Percentiles rank a stretch among this genome's conserved stretches.
phyloP scores from a whole-genome alignment of 2,797 vertebrate genomes.

The Cossypha polioptera region DNA sequence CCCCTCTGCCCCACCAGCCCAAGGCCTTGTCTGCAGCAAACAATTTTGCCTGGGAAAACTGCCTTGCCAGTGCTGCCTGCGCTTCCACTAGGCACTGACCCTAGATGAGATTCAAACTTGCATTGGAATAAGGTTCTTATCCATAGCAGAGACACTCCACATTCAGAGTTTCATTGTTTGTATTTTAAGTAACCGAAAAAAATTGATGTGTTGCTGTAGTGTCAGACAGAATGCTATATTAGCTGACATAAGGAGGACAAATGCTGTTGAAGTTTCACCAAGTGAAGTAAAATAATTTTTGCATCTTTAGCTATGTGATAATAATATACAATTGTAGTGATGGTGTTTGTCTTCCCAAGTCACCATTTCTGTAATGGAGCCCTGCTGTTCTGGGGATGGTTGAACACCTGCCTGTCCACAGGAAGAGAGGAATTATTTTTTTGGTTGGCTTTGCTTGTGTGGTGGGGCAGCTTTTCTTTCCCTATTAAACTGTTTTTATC shows the following conservation, averaged over 20 bases:
- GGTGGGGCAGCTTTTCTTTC: neutral
- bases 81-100: neutral
- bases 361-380: fast-evolving
- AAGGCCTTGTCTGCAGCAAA: neutral
- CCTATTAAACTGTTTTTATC: neutral
- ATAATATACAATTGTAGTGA: neutral
- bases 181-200: neutral
- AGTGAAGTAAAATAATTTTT: neutral
- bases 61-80: neutral
- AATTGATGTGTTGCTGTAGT: neutral
- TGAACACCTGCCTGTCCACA: neutral
- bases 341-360: neutral
- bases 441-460: neutral
- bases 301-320: neutral
- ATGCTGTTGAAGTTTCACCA: neutral
- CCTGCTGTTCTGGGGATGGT: neutral
- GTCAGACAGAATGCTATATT: neutral
- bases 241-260: neutral
- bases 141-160: neutral
- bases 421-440: neutral
- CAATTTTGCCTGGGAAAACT: neutral
- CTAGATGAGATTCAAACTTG: neutral
- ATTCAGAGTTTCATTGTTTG: neutral
- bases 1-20: neutral
- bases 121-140: neutral